Evolutionary conservation across 2,888 invertebrate genomes (phyloP), one percentile per base, ranked within the genome.

Genomic region (Colostygia pectinataria): DNA sequence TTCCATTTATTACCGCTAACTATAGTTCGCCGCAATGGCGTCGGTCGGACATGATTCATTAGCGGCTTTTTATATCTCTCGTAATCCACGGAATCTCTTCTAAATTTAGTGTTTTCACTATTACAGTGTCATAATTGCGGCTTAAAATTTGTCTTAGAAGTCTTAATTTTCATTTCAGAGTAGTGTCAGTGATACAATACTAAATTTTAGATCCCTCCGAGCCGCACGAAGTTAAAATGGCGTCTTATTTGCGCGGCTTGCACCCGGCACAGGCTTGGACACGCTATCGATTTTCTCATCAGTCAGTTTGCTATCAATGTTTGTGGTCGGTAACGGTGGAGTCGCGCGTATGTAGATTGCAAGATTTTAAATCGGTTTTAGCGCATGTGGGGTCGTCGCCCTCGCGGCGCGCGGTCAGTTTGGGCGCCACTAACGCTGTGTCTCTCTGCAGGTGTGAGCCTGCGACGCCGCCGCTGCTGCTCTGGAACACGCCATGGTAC

Each of bases 391-490:
- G 68, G 67, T 63, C 70, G 72, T 64, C 71, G 66, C 64, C 62
- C 63, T 60, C 60, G 61, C 65, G 67, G 61, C 59, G 67, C 66
- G 68, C 73, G 72, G 83, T 85, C 83, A 85, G 86, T 84, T 83
- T 83, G 81, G 84, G 83, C 81, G 81, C 80, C 77, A 90, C 89
- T 91, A 91, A 91, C 89, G 83, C 83, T 87, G 85, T 89, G 84
- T 90, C 89, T 91, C 85, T 90, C 91, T 90, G 90, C 91, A 91
- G 91, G 80, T 89, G 90, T 88, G 90, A 89, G 89, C 89, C 88
- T 83, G 90, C 87, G 86, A 78, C 85, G 90, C 88, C 83, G 90
- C 87, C 75, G 83, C 83, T 66, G 85, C 89, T 63, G 88, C 83
- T 79, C 89, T 81, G 83, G 71, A 78, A 82, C 82, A 83, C 85